Base-by-base conservation (phyloP, 2,888 invertebrate species). In the Spisula solida region DNA sequence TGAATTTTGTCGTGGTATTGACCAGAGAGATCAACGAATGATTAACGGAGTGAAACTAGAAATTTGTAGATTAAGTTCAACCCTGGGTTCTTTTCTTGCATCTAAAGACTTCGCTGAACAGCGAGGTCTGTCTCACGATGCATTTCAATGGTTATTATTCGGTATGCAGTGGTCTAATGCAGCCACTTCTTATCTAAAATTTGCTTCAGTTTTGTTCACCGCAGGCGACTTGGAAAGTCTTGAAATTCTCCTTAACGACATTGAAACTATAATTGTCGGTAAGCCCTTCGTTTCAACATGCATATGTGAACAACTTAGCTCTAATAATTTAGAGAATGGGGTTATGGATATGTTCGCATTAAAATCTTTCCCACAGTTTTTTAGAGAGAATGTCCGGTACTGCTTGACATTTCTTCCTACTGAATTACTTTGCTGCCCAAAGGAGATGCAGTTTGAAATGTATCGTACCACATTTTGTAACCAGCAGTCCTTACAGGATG, bases 391-490 rank as follows among this genome's bases (percentile, higher is more conserved):
- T 4, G 29, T 29, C 29, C 29, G 6, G 8, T 25, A 10, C 31
- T 70, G 70, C 16, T 10, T 70, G 10, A 31, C 31, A 29, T 70
- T 29, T 25, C 8, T 29, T 29, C 31, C 16, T 29, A 14, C 14
- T 1, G 70, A 70, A 29, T 25, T 70, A 25, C n/a, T 25, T 25
- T 29, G 29, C 1, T 70, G 70, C 29, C 70, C 70, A 8, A 70
- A 29, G 29, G 70, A 70, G 25, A n/a, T 70, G 70, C 70, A 70
- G 70, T 70, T 14, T 70, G 70, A 70, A 70, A 70, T 70, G 29
- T 70, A 25, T 25, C 70, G 70, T 70, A 14, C 31, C 10, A 25
- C 16, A 6, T 29, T 66, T 8, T 25, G n/a, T 66, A n/a, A 66
- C n/a, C n/a, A 66, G 20, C 18, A 14, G 2, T 20, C 55, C 2